These are phyloP conservation scores for Melieria picta DNA, from an alignment of 2,888 invertebrate species.

Conservation along the genomic window DNA sequence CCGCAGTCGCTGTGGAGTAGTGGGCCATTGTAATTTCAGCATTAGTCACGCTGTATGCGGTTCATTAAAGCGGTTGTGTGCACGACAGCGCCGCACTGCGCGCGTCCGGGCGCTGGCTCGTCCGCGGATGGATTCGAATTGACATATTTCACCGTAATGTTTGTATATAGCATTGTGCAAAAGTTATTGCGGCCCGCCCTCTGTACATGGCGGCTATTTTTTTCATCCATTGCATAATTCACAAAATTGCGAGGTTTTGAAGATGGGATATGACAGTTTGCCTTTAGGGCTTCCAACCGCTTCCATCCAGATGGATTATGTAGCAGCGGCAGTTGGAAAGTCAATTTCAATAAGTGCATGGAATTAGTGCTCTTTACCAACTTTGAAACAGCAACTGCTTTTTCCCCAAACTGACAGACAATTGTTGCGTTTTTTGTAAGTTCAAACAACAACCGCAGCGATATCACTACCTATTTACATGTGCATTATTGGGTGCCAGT, in stretches of 20 bases:
- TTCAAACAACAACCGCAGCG: no score
- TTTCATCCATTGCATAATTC: slow-evolving; percentile 6
- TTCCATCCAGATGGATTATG: not conserved
- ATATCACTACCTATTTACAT: no score
- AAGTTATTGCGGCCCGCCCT: slow-evolving; percentile 12
- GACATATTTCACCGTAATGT: slow-evolving; percentile 30
- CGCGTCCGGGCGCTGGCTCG: not conserved
- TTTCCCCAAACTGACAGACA: no score
- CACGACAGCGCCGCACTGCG: not conserved
- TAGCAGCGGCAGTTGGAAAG: no score
- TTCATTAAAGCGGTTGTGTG: slow-evolving; percentile 26
- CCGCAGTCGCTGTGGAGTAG: no score
- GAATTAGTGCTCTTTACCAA: no score
- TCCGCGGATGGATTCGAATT: slow-evolving; percentile 24
- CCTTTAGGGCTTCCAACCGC: not conserved
- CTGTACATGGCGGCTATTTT: not conserved
- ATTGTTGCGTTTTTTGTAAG: no score
- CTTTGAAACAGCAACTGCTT: no score
- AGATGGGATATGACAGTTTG: slow-evolving; percentile 18
- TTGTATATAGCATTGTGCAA: slow-evolving; percentile 7
- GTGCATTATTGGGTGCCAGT: not conserved
- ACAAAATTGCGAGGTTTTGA: slow-evolving; percentile 12
- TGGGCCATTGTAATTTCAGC: not conserved
- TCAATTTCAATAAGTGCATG: no score
- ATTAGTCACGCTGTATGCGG: slow-evolving; percentile 34